Evolutionary conservation across 2,888 invertebrate genomes (phyloP).

Genomic region (Gibbula magus): DNA sequence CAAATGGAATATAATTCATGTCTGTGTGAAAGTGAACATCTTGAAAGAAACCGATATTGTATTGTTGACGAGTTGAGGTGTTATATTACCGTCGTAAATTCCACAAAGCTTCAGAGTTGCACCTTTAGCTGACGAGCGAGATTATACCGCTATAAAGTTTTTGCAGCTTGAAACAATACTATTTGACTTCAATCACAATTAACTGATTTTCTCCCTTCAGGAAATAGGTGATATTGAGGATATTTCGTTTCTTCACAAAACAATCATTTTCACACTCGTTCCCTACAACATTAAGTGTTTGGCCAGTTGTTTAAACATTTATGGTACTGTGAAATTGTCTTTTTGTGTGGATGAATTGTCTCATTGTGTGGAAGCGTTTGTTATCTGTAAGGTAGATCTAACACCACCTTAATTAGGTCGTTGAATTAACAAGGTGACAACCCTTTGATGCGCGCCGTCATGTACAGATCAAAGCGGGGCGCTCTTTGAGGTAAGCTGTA

Average conservation of each 20-base stretch:
- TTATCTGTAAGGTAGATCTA: background rate
- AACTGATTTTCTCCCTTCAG: no score
- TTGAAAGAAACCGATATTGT: no score
- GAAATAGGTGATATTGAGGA: no score
- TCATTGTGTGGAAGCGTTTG: background rate
- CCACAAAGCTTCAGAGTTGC: no score
- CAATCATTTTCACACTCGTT: constrained; percentile 18
- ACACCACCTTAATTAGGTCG: background rate
- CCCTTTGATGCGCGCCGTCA: background rate
- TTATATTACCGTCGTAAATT: no score
- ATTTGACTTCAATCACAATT: no score
- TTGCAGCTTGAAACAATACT: no score
- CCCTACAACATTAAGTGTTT: constrained; percentile 8
- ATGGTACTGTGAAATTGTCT: background rate
- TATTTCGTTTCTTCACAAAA: background rate
- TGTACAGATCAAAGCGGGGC: background rate
- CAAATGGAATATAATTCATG: no score
- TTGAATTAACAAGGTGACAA: background rate
- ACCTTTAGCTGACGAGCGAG: no score
- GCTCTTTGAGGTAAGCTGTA: background rate
- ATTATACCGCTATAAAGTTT: no score
- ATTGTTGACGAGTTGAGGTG: no score
- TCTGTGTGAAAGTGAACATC: no score
- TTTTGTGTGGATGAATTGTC: background rate
- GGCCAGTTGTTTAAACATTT: constrained; percentile 14